A percentile compares a stretch with the other conserved stretches of the same genome.
Evolutionary conservation across 2,888 invertebrate species (phyloP).

Genomic region (Minunthozetes semirufus): DNA sequence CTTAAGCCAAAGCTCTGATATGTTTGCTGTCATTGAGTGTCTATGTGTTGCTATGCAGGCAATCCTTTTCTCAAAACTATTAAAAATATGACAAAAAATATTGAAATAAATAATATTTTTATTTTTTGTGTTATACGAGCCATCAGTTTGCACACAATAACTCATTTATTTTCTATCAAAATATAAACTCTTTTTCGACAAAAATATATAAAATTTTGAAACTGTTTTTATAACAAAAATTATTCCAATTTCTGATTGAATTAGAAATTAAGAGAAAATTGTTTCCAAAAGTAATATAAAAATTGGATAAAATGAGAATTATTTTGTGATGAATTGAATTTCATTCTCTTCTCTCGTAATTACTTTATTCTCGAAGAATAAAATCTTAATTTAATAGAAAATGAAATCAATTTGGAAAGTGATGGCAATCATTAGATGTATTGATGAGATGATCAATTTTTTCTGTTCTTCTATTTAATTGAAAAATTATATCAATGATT

Average conservation of each 20-base stretch:
- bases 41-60: constrained; percentile 11
- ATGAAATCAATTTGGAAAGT: not conserved
- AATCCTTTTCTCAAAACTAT: not conserved
- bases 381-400: not conserved
- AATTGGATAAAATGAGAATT: not conserved
- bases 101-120: not conserved
- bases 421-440: not conserved
- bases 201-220: no score
- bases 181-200: no score
- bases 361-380: not conserved
- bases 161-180: no score
- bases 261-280: no score
- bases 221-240: no score
- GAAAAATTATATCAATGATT: constrained; percentile 17
- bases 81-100: not conserved
- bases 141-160: no score
- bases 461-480: not conserved
- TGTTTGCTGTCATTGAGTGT: not conserved
- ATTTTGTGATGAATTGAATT: not conserved
- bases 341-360: not conserved
- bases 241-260: no score
- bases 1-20: constrained; percentile 9
- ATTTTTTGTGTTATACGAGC: no score
- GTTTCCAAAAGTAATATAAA: not conserved
- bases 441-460: constrained; percentile 10